These are phyloP conservation scores for Teleopsis dalmanni DNA, from an alignment of 1,140 invertebrate species.

Conservation along the genomic window DNA sequence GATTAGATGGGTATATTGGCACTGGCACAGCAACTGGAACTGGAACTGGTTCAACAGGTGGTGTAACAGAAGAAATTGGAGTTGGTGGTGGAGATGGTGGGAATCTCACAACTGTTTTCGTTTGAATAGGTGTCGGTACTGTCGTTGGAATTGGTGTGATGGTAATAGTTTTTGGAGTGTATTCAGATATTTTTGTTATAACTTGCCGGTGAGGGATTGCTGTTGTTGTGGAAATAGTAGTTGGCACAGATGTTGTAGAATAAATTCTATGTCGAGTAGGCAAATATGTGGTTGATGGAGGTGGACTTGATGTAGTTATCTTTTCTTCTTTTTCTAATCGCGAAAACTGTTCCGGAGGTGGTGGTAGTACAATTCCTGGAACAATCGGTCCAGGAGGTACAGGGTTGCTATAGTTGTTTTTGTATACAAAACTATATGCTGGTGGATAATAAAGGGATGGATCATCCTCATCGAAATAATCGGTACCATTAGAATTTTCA, in stretches of 20 bases:
- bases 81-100: constrained; percentile 3
- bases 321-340: constrained; percentile 22
- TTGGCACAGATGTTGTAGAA: constrained; percentile 11
- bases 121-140: constrained; percentile 5
- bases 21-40: constrained; percentile 37
- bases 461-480: constrained; percentile 77
- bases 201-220: too few species aligned
- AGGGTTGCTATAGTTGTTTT: constrained; percentile 63
- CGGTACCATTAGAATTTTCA: constrained; percentile 44
- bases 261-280: constrained; percentile 8
- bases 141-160: constrained; percentile 9
- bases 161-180: constrained; percentile 13
- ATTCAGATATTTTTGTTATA: constrained; percentile 16
- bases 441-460: constrained; percentile 84
- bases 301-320: constrained; percentile 2
- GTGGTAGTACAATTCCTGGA: constrained; percentile 78
- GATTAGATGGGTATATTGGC: constrained; percentile 33
- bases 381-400: constrained; percentile 78
- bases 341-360: constrained; percentile 76
- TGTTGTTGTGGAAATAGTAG: too few species aligned
- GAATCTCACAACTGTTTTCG: too few species aligned
- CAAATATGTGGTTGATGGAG: too few species aligned
- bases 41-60: constrained; percentile 26
- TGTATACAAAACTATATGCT: constrained; percentile 79
- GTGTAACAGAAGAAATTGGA: constrained; percentile 4